A percentile compares a stretch with the other conserved stretches of the same genome.
Evolutionary conservation across 2,888 invertebrate species (phyloP).

Genomic region (Tinea semifulvella): DNA sequence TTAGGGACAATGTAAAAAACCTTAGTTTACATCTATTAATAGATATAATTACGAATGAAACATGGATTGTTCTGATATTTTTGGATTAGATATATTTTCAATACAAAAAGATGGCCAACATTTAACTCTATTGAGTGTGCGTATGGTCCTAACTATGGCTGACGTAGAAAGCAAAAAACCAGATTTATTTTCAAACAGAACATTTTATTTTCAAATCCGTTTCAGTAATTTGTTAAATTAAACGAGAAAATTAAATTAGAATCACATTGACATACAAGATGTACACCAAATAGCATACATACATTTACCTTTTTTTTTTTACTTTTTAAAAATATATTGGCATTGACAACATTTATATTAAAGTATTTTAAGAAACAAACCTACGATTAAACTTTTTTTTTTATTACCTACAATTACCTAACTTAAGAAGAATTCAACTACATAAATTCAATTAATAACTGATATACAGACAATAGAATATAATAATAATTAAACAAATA

Average conservation of each 20-base stretch:
- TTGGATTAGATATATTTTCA: too few species aligned
- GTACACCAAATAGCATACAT: slow-evolving; percentile 57
- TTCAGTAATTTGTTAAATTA: slow-evolving; percentile 43
- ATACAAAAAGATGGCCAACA: too few species aligned
- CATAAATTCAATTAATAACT: slow-evolving; percentile 49
- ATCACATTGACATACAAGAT: slow-evolving; percentile 66
- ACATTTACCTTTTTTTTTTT: not conserved
- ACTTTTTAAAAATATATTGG: not conserved
- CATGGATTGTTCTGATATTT: too few species aligned
- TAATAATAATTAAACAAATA: slow-evolving; percentile 29
- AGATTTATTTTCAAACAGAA: slow-evolving; percentile 57
- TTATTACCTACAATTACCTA: slow-evolving; percentile 28
- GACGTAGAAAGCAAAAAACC: slow-evolving; percentile 42
- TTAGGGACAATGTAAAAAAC: too few species aligned
- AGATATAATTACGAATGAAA: too few species aligned
- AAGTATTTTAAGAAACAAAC: slow-evolving; percentile 34
- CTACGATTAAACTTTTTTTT: slow-evolving; percentile 24
- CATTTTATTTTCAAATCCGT: slow-evolving; percentile 66
- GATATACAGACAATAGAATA: slow-evolving; percentile 63
- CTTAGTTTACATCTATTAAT: too few species aligned
- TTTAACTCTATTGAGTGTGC: too few species aligned
- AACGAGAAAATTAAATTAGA: slow-evolving; percentile 38
- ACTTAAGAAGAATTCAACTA: slow-evolving; percentile 56
- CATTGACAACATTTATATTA: slow-evolving; percentile 28
- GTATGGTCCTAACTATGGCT: too few species aligned